Conservation (phyloP, 1,140 invertebrate genomes). For the Cydia splendana region DNA sequence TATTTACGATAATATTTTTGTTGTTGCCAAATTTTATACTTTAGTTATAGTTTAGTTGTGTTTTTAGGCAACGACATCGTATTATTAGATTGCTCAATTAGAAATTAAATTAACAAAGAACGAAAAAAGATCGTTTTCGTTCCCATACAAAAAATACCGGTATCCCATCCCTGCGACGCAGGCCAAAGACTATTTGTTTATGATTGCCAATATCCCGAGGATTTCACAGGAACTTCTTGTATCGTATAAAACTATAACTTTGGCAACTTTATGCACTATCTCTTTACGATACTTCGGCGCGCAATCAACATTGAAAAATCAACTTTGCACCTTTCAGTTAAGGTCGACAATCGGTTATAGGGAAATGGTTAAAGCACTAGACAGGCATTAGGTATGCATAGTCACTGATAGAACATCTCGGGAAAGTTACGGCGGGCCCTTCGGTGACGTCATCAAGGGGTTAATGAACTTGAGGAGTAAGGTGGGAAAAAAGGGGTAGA, state of each 20-base stretch:
- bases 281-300: slow-evolving; percentile 1
- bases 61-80: too few relatives aligned
- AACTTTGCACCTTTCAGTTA: not conserved
- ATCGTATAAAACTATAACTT: not conserved
- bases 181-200: not conserved
- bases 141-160: too few relatives aligned
- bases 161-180: too few relatives aligned
- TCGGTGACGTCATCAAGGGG: slow-evolving; percentile 32
- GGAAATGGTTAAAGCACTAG: not conserved
- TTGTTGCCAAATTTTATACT: too few relatives aligned
- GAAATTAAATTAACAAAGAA: too few relatives aligned
- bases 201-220: not conserved
- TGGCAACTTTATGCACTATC: not conserved
- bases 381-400: slow-evolving; percentile 29
- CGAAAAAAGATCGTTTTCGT: too few relatives aligned
- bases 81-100: too few relatives aligned
- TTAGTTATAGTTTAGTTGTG: too few relatives aligned
- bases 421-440: not conserved
- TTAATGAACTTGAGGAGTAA: slow-evolving; percentile 29
- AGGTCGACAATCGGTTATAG: not conserved
- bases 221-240: not conserved
- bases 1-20: too few relatives aligned
- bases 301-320: not conserved
- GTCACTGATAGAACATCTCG: slow-evolving; percentile 26
- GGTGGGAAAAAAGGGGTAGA: not conserved